Percentiles rank a stretch among this genome's conserved stretches.
These are phyloP conservation scores for Drosophila equinoxialis DNA, from an alignment of 1,140 invertebrate species.

Conservation along the genomic window DNA sequence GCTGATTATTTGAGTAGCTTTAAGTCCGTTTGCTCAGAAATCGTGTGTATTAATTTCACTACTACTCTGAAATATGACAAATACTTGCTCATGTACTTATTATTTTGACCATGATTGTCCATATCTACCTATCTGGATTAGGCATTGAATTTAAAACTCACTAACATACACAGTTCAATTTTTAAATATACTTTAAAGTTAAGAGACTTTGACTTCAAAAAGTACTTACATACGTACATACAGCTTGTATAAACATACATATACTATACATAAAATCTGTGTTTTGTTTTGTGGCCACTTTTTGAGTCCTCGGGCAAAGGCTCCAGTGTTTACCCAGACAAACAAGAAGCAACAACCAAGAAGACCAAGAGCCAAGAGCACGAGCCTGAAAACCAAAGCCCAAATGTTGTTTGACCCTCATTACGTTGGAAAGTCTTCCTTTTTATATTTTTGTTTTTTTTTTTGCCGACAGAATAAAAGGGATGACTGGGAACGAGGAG, in stretches of 20 bases:
- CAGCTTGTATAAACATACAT: background rate
- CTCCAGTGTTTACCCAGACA: slow-evolving; percentile 22
- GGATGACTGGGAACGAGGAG: slow-evolving; percentile 22
- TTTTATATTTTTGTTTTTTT: slow-evolving; percentile 41
- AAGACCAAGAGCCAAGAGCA: slow-evolving; percentile 33
- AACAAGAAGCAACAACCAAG: slow-evolving; percentile 41
- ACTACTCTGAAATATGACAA: too few relatives aligned
- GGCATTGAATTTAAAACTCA: background rate
- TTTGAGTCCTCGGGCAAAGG: slow-evolving; percentile 25
- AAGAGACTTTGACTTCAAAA: background rate
- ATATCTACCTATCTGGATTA: background rate
- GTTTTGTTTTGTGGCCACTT: slow-evolving; percentile 50
- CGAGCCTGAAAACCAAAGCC: slow-evolving; percentile 44
- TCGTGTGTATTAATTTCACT: too few relatives aligned
- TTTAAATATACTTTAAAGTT: background rate
- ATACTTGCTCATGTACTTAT: too few relatives aligned
- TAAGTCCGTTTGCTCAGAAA: too few relatives aligned
- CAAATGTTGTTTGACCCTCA: slow-evolving; percentile 76
- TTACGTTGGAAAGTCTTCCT: slow-evolving; percentile 64
- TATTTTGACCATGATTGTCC: too few relatives aligned
- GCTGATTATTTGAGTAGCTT: too few relatives aligned
- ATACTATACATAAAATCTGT: slow-evolving; percentile 40
- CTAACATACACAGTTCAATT: background rate
- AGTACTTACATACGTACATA: background rate
- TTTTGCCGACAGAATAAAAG: slow-evolving; percentile 24